These are phyloP conservation scores for Myodes glareolus DNA, from an alignment of 2,113 vertebrate species.

Conservation along the genomic window DNA sequence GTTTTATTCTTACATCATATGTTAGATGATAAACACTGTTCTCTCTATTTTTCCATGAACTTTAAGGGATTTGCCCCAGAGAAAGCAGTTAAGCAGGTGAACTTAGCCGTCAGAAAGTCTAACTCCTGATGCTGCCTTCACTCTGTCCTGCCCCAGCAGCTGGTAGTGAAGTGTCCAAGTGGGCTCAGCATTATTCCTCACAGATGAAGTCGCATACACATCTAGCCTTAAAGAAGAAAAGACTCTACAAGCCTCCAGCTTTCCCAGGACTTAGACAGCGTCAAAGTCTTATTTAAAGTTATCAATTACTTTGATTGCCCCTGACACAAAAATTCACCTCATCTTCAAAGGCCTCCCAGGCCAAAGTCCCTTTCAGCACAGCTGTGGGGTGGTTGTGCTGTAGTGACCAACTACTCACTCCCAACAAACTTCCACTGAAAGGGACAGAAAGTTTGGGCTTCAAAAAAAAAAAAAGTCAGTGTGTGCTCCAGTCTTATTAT, in stretches of 20 bases:
- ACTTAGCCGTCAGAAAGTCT: background rate
- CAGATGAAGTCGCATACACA: background rate
- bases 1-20: background rate
- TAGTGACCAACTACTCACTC: background rate
- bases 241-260: background rate
- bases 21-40: background rate
- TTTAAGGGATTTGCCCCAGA: background rate
- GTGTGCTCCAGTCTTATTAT: background rate
- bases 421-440: background rate
- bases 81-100: background rate
- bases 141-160: background rate
- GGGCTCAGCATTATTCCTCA: background rate
- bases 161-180: background rate
- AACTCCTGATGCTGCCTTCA: background rate
- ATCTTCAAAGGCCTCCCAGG: background rate
- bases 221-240: background rate
- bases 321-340: background rate
- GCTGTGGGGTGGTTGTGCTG: background rate
- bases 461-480: conserved; percentile 33
- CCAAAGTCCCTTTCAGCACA: background rate
- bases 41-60: background rate
- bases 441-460: background rate
- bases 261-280: background rate
- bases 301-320: background rate
- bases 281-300: background rate